Base-by-base conservation (phyloP, 2,888 invertebrate genomes). In the Octonoba sinensis region DNA sequence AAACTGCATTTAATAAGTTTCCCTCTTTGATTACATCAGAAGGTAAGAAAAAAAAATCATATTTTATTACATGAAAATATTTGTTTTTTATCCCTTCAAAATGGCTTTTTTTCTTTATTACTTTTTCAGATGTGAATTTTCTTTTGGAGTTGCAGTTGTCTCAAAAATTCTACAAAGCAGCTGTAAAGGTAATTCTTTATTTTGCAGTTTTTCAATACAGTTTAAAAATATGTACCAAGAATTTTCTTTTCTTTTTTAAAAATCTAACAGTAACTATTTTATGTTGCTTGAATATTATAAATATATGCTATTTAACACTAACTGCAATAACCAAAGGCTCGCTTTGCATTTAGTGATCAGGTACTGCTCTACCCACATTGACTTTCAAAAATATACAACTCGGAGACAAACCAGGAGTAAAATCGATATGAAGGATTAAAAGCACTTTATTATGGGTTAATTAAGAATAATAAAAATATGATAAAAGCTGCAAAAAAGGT, bases 81-180 rank as follows among this genome's bases (percentile, higher is more conserved):
- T 76, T 54, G 0, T 24, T 12, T 11, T 67, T 24, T 54, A 12
- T 54, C 4, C 0, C n/a, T 67, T 18, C 24, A 62, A 36, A 54
- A 11, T 54, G 22, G 11, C 15, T 3, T 2, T 60, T 54, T n/a
- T 13, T 20, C 15, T 57, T 6, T 46, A 36, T 64, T n/a, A n/a
- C n/a, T 6, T 46, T 72, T 85, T 92, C 93, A 89, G 93, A 96
- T 87, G 91, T 95, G 6, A 96, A 97, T 88, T 91, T 96, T 77
- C 93, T 94, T 87, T 89, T 96, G 51, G 97, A 97, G 88, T 89
- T 96, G 44, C 90, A 95, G 12, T 91, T 96, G 74, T 88, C 54
- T 16, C 64, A 79, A 46, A 79, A 83, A 56, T 44, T 62, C 27
- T 72, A 72, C 20, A 82, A 69, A 75, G 65, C 57, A 44, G 81